Base-by-base conservation (phyloP, 2,113 vertebrate species). In the Hyaena hyaena region DNA sequence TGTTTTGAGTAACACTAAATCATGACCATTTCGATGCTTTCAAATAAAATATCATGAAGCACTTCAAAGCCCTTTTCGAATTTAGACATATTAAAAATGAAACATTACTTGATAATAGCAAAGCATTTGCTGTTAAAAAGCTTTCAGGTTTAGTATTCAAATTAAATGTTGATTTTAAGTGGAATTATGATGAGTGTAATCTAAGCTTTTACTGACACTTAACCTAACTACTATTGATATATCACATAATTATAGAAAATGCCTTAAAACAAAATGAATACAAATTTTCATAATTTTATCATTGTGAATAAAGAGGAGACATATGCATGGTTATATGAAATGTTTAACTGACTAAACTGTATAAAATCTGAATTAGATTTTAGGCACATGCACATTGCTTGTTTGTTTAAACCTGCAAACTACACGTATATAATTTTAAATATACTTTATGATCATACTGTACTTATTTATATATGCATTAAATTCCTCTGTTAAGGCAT, bases 81-180 rank as follows among this genome's bases (percentile, higher is more conserved):
- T 76, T 43, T 16, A 86, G 66, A 71, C 19, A 88, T 82, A 89
- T 91, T 71, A 91, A 81, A 95, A 96, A 73, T 93, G 26, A 98
- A 88, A 26, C 6, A 81, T 39, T 81, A 65, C 24, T 86, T 95
- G 28, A 90, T 87, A 88, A 94, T 53, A 21, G 21, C 85, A 93
- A 90, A 90, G 23, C 31, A 88, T 58, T 71, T 43, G n/a, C 61
- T 85, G 43, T 81, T 85, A 86, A 76, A 96, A 85, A 55, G 35
- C 63, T 80, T 90, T 91, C 76, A 81, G 39, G 31, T 83, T 88
- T 88, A 92, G 21, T 53, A 80, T 71, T 92, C 50, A 97, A 92
- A 90, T 82, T 94, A 91, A 96, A 94, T 92, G 21, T 81, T 73
- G 14, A 69, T 65, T 23, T 84, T 79, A 61, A 84, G n/a, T 77